Conservation (phyloP, 2,797 vertebrate species). For the Amphiprion clarkii region DNA sequence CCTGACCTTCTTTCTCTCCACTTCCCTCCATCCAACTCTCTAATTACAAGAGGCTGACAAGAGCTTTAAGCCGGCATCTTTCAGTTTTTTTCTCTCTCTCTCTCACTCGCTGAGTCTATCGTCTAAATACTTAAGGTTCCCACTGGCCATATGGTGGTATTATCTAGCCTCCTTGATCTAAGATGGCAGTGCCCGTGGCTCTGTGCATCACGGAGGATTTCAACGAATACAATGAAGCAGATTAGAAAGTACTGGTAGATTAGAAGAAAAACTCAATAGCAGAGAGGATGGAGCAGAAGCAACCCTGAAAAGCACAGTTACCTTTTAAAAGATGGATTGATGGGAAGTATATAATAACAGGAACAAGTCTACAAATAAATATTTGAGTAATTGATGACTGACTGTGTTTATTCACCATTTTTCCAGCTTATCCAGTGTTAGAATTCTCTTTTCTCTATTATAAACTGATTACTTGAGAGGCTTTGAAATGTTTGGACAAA, state of each 20-base stretch:
- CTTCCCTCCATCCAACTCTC: constrained; percentile 36
- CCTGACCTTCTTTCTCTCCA: constrained; percentile 49
- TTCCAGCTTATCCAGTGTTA: not conserved
- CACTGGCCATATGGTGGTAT: constrained; percentile 70
- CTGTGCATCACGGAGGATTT: constrained; percentile 56
- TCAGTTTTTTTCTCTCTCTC: constrained; percentile 9
- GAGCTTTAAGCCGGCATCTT: constrained; percentile 59
- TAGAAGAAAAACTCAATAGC: constrained; percentile 21
- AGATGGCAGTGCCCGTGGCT: constrained; percentile 30
- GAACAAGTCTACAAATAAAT: no score
- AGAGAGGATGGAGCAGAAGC: not conserved
- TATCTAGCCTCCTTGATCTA: constrained; percentile 61
- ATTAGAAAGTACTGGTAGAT: constrained; percentile 55
- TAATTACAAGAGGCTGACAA: constrained; percentile 64
- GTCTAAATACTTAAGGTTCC: constrained; percentile 60
- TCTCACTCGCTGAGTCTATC: constrained; percentile 23
- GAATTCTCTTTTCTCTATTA: not conserved
- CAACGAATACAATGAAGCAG: constrained; percentile 55
- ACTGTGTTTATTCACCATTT: no score
- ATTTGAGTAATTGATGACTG: no score
- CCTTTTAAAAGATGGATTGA: no score
- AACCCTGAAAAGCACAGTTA: not conserved
- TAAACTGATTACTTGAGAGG: no score
- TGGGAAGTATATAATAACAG: no score
- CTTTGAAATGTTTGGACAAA: not conserved